Evolutionary conservation across 2,797 vertebrate genomes (phyloP).

Genomic region (Pangasius macronema): DNA sequence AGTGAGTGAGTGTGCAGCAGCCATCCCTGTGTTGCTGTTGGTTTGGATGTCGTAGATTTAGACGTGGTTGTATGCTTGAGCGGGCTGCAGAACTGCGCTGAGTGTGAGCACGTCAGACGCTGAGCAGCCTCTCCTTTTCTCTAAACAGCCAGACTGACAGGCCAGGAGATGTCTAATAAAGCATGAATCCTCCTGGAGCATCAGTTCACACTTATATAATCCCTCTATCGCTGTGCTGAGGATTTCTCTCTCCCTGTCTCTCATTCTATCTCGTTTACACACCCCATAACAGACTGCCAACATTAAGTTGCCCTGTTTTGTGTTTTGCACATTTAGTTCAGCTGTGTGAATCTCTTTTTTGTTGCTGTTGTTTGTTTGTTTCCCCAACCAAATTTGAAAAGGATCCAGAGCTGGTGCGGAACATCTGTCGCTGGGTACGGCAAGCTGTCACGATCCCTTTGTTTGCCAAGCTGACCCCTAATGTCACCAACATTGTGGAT

Average conservation of each 20-base stretch:
- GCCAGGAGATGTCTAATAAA: conserved; percentile 58
- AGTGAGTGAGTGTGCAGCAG: background rate
- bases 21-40: conserved; percentile 18
- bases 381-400: conserved; percentile 74
- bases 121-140: conserved; percentile 33
- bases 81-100: conserved; percentile 56
- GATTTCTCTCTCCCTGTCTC: conserved; percentile 27
- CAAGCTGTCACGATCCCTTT: conserved; percentile 87
- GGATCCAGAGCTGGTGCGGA: conserved; percentile 93
- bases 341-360: conserved; percentile 32
- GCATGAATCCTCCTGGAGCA: conserved; percentile 57
- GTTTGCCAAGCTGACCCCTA: conserved; percentile 96
- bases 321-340: conserved; percentile 37
- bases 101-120: conserved; percentile 83
- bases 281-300: conserved; percentile 22
- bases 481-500: conserved; percentile 87
- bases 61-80: conserved; percentile 37
- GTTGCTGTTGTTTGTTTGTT: conserved; percentile 44
- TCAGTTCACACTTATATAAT: conserved; percentile 56
- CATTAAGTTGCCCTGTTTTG: conserved; percentile 36
- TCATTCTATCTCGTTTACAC: conserved; percentile 6
- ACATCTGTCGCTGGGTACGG: conserved; percentile 96
- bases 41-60: conserved; percentile 27
- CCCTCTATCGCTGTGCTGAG: conserved; percentile 35
- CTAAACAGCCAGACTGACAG: conserved; percentile 60